Base-by-base conservation (phyloP, 2,797 vertebrate species). In the Yasuhikotakia modesta region DNA sequence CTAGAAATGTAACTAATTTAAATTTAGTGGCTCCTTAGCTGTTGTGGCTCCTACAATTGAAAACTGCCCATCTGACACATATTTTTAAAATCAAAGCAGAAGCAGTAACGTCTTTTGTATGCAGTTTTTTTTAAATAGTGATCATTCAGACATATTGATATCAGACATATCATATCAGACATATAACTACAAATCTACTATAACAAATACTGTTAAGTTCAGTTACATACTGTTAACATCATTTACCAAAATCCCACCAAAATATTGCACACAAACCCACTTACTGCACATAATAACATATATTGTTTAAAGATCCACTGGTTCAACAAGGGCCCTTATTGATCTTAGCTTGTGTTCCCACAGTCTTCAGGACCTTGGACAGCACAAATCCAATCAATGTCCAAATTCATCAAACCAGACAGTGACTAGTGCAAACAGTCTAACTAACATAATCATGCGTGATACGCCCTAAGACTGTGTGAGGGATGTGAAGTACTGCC, bases 311-410 rank as follows among this genome's bases (percentile, higher is more conserved):
- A 58, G 21, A 65, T 22, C 30, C 32, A 30, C 16, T 8, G 10
- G 16, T 21, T 16, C 22, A 39, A 61, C 66, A 7, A 50, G 8
- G 13, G 27, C 61, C 52, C 74, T 35, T 50, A 32, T 21, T 81
- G 24, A 81, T 73, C 79, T 73, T 72, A 61, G 61, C 70, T 78
- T 65, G 60, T 71, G 80, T 85, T 67, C 50, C 79, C 61, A 60
- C 48, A 69, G 43, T 46, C 30, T 85, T 91, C 88, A 91, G 89
- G 78, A 90, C 89, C 90, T 88, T 81, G 89, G 90, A 90, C 74
- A 92, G 90, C 89, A 87, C 81, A 86, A 64, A 61, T 76, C 21
- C 19, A 79, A 78, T 73, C 66, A 71, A 50, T 68, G 46, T 66
- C 74, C 74, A 48, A 17, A 46, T 69, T 69, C 53, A 75, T 75